phyloP scores from a whole-genome alignment of 2,797 vertebrate species.

The Hippocampus kuda region DNA sequence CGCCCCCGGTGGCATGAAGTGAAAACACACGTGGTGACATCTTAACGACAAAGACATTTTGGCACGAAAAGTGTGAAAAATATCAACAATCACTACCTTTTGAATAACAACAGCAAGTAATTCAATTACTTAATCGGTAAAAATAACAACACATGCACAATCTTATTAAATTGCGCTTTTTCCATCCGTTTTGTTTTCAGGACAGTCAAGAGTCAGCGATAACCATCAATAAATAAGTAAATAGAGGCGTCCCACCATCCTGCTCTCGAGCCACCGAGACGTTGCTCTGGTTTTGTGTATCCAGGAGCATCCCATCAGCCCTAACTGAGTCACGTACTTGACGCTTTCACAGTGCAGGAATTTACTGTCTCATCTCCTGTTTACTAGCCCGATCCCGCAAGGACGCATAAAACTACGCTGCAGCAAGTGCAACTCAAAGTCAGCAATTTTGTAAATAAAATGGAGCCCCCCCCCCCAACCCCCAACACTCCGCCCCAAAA shows the following conservation, averaged over 20 bases:
- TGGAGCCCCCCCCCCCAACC: conserved; percentile 14
- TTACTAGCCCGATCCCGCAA: conserved; percentile 46
- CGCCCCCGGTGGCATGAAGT: no score
- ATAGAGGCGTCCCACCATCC: background rate
- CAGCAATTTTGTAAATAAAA: conserved; percentile 59
- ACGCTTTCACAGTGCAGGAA: conserved; percentile 55
- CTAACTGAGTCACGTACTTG: conserved; percentile 42
- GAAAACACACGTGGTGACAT: no score
- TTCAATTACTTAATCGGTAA: no score
- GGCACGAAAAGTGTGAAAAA: no score
- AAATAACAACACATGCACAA: no score
- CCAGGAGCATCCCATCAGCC: conserved; percentile 38
- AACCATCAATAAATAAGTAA: background rate
- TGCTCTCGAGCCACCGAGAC: conserved; percentile 22
- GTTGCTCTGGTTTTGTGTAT: conserved; percentile 42
- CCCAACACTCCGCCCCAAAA: background rate
- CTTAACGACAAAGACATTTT: no score
- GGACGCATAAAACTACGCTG: conserved; percentile 49
- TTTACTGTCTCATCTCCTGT: conserved; percentile 58
- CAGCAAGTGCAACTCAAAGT: conserved; percentile 51
- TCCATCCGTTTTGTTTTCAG: background rate
- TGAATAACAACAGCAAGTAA: no score
- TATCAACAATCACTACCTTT: no score
- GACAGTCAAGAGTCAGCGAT: background rate
- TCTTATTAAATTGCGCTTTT: background rate